Evolutionary conservation across 2,113 vertebrate genomes (phyloP).

Genomic region (Crypturellus undulatus): DNA sequence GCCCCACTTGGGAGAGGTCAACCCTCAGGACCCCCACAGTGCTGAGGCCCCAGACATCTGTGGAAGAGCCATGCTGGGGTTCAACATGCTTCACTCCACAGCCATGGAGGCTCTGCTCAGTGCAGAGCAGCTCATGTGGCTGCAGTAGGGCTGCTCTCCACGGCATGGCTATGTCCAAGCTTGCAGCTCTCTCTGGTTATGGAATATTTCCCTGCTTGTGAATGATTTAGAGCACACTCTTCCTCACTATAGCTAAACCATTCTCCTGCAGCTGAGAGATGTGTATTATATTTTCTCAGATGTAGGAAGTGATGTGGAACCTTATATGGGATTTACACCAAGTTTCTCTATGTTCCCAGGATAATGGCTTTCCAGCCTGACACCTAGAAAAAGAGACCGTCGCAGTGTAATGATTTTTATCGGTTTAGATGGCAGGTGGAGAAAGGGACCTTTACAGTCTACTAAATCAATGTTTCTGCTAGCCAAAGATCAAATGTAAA

Average conservation of each 20-base stretch:
- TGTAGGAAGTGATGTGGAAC: not conserved
- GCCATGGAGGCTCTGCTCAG: accelerated
- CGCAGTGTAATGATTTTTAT: conserved; percentile 21
- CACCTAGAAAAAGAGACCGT: conserved; percentile 32
- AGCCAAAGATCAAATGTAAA: conserved; percentile 50
- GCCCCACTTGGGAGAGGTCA: not conserved
- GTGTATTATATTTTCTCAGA: not conserved
- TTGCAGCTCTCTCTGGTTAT: not conserved
- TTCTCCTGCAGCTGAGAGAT: not conserved
- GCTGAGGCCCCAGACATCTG: not conserved
- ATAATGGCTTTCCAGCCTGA: not conserved
- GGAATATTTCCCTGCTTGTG: accelerated
- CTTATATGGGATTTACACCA: not conserved
- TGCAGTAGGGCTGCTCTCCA: accelerated
- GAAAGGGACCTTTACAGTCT: conserved; percentile 26
- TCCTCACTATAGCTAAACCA: accelerated
- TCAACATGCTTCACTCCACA: not conserved
- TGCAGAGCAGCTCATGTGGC: not conserved
- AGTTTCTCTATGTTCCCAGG: not conserved
- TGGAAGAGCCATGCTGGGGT: not conserved
- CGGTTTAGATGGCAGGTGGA: conserved; percentile 6
- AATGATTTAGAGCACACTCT: not conserved
- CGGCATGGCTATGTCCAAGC: accelerated
- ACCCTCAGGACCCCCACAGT: not conserved
- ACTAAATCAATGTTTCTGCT: conserved; percentile 11